Conservation (phyloP, 1,140 invertebrate genomes). For the Drosophila nikananu region DNA sequence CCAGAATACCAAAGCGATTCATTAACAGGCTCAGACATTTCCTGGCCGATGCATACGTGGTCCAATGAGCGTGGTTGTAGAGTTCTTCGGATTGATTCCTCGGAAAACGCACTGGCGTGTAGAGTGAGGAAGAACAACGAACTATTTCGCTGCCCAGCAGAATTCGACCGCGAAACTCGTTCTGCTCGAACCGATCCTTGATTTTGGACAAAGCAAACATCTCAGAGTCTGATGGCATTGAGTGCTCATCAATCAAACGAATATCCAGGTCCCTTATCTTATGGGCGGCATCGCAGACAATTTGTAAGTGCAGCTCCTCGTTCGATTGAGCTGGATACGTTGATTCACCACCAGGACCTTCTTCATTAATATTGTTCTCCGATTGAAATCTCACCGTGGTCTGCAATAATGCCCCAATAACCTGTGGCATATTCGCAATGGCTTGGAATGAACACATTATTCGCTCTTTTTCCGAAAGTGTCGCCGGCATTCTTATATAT, state of each 20-base stretch:
- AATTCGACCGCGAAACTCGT: slow-evolving; percentile 77
- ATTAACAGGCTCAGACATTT: slow-evolving; percentile 61
- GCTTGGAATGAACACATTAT: slow-evolving; percentile 69
- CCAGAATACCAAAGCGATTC: slow-evolving; percentile 64
- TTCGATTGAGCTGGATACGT: slow-evolving; percentile 22
- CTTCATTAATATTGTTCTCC: slow-evolving; percentile 15
- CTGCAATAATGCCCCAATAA: slow-evolving; percentile 68
- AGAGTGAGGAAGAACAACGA: slow-evolving; percentile 59
- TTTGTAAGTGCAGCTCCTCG: slow-evolving; percentile 61
- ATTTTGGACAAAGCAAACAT: slow-evolving; percentile 67
- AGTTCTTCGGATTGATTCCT: slow-evolving; percentile 58
- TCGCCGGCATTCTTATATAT: slow-evolving; percentile 77
- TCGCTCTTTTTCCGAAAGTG: slow-evolving; percentile 71
- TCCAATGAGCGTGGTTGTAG: slow-evolving; percentile 64
- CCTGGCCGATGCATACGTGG: slow-evolving; percentile 64
- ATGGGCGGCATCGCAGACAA: slow-evolving; percentile 69
- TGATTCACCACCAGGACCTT: slow-evolving; percentile 2
- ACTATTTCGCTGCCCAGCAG: slow-evolving; percentile 64
- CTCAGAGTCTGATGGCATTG: slow-evolving; percentile 39
- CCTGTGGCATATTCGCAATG: slow-evolving; percentile 73
- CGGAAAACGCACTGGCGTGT: slow-evolving; percentile 64
- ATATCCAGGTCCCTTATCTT: slow-evolving; percentile 76
- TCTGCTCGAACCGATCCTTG: slow-evolving; percentile 76
- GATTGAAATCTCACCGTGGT: slow-evolving; percentile 48
- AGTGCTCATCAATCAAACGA: slow-evolving; percentile 51